Evolutionary conservation across 2,797 vertebrate species (phyloP).

Genomic region (Schizopygopsis malacanthus): DNA sequence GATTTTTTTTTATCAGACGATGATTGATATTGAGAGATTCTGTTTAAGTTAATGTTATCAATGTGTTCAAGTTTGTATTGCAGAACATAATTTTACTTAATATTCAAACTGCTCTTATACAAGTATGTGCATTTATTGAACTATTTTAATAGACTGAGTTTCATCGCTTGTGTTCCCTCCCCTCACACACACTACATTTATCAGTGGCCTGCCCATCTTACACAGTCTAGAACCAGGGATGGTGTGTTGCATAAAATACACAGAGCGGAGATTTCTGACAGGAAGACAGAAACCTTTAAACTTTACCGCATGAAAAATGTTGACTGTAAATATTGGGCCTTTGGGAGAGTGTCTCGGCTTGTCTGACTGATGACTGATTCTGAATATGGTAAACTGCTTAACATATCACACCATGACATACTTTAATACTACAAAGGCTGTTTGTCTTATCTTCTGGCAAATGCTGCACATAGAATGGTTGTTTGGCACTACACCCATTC

Average conservation of each 20-base stretch:
- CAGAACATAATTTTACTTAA: not conserved
- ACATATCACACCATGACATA: not conserved
- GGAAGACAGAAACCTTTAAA: not conserved
- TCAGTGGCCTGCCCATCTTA: constrained; percentile 4
- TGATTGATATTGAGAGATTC: not conserved
- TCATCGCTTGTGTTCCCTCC: not conserved
- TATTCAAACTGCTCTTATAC: not conserved
- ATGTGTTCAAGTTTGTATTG: not conserved
- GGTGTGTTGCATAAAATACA: constrained; percentile 3
- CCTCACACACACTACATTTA: constrained; percentile 1
- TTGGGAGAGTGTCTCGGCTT: not conserved
- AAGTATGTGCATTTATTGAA: not conserved
- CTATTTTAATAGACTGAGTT: constrained; percentile 12
- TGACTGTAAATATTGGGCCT: constrained; percentile 9
- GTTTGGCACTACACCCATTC: not conserved
- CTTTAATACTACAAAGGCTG: not conserved
- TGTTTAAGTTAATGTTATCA: not conserved
- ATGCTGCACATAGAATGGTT: not conserved
- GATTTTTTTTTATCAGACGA: not conserved
- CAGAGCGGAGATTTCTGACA: not conserved
- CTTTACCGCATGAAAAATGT: constrained; percentile 4
- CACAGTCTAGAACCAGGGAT: not conserved
- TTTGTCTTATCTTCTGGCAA: not conserved
- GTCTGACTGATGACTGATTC: not conserved
- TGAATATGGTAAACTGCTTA: not conserved